Evolutionary conservation across 2,888 invertebrate genomes (phyloP).

Genomic region (Ichneumoninae sp.): DNA sequence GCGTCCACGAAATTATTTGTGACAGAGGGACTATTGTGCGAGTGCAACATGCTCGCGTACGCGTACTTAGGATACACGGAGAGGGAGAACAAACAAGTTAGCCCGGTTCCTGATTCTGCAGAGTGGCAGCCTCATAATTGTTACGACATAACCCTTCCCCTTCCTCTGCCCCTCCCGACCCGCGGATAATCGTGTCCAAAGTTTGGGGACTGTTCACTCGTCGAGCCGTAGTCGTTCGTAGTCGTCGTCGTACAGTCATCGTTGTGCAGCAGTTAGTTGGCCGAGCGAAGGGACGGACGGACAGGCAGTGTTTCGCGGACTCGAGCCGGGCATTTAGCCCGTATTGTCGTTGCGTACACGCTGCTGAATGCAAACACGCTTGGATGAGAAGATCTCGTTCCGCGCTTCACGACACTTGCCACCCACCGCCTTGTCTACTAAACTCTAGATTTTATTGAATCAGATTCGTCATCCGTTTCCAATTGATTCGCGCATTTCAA

Average conservation of each 20-base stretch:
- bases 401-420: constrained; percentile 46
- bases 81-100: constrained; percentile 81
- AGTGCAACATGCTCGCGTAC: constrained; percentile 66
- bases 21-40: constrained; percentile 79
- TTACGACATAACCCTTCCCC: constrained; percentile 81
- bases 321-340: constrained; percentile 82
- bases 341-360: constrained; percentile 82
- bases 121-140: constrained; percentile 84
- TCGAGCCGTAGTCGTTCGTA: constrained; percentile 46
- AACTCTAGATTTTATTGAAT: constrained; percentile 1
- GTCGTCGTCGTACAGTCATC: constrained; percentile 39
- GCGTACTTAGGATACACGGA: constrained; percentile 40
- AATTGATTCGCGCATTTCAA: neutral
- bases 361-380: constrained; percentile 68
- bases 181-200: constrained; percentile 84
- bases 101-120: constrained; percentile 80
- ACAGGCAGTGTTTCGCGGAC: constrained; percentile 72
- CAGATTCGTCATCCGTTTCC: constrained; percentile 8
- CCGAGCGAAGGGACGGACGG: constrained; percentile 42
- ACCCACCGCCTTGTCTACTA: neutral
- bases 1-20: constrained; percentile 80
- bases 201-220: constrained; percentile 81
- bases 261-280: constrained; percentile 78
- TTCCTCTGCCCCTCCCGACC: constrained; percentile 37
- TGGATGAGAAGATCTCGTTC: constrained; percentile 58